Conservation (phyloP, 2,888 invertebrate species). For the Scaptomyza tumidula region DNA sequence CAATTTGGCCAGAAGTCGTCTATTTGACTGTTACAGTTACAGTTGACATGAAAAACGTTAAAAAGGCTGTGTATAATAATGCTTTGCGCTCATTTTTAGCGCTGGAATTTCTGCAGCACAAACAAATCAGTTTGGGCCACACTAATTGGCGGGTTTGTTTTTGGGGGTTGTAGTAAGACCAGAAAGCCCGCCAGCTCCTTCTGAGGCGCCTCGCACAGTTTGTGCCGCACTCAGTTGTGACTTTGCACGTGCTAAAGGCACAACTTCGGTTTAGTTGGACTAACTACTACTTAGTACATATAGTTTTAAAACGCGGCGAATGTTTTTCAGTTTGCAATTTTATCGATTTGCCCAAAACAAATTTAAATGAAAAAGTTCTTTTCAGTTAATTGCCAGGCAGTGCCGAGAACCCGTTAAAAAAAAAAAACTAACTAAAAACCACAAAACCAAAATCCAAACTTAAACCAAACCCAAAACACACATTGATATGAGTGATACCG, state of each 20-base stretch:
- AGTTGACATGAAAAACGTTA: slow-evolving; percentile 69
- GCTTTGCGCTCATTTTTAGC: slow-evolving; percentile 17
- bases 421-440: slow-evolving; percentile 3
- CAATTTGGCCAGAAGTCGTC: slow-evolving; percentile 58
- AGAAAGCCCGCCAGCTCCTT: slow-evolving; percentile 8
- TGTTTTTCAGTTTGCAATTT: slow-evolving; percentile 56
- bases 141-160: slow-evolving; percentile 65
- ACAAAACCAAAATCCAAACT: slow-evolving; percentile 6
- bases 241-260: slow-evolving; percentile 62
- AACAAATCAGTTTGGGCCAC: slow-evolving; percentile 71
- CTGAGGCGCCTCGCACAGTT: slow-evolving; percentile 41
- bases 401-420: slow-evolving; percentile 46
- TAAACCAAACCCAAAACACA: slow-evolving; percentile 11
- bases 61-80: background rate
- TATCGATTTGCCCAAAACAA: slow-evolving; percentile 64
- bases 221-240: slow-evolving; percentile 54
- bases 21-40: slow-evolving; percentile 47
- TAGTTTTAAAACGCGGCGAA: slow-evolving; percentile 46
- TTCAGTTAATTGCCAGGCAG: slow-evolving; percentile 67
- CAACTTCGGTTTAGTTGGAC: slow-evolving; percentile 15
- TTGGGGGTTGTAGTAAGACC: slow-evolving; percentile 8
- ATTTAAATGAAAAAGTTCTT: slow-evolving; percentile 48
- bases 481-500: slow-evolving; percentile 66
- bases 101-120: slow-evolving; percentile 62
- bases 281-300: slow-evolving; percentile 24